A percentile compares a stretch with the other conserved stretches of the same genome.
These are phyloP conservation scores for Eustalomyia histrio DNA, from an alignment of 2,888 invertebrate genomes.

Conservation along the genomic window DNA sequence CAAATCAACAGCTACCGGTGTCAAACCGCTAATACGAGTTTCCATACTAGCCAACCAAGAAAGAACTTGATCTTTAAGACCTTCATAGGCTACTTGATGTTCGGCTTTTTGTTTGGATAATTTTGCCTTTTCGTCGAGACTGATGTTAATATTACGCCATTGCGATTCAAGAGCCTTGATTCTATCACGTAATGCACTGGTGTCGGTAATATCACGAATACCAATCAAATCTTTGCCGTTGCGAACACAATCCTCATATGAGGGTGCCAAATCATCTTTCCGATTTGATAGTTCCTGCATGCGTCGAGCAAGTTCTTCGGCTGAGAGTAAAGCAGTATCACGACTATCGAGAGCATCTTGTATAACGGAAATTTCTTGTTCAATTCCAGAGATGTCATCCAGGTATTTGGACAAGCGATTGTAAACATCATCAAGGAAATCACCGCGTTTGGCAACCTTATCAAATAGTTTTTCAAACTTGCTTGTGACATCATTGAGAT, in stretches of 20 bases:
- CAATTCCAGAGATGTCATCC: conserved; percentile 84
- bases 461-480: conserved; percentile 93
- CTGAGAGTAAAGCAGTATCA: conserved; percentile 84
- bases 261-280: conserved; percentile 83
- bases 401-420: conserved; percentile 85
- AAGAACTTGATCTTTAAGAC: conserved; percentile 87
- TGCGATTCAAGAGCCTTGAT: conserved; percentile 92
- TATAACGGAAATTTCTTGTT: conserved; percentile 86
- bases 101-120: conserved; percentile 91
- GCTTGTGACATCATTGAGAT: conserved; percentile 91
- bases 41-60: conserved; percentile 93
- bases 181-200: conserved; percentile 89
- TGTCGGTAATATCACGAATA: conserved; percentile 94
- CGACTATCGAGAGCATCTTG: conserved; percentile 87
- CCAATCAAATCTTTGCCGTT: conserved; percentile 89
- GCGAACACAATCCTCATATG: conserved; percentile 89
- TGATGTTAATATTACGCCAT: conserved; percentile 92
- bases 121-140: conserved; percentile 91
- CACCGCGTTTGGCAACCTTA: conserved; percentile 87
- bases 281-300: conserved; percentile 80
- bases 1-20: conserved; percentile 92
- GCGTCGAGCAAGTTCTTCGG: conserved; percentile 83
- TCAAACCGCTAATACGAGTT: conserved; percentile 86
- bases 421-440: conserved; percentile 90
- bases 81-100: conserved; percentile 92